Base-by-base conservation (phyloP, 2,888 invertebrate genomes). In the Drosophila mulleri region DNA sequence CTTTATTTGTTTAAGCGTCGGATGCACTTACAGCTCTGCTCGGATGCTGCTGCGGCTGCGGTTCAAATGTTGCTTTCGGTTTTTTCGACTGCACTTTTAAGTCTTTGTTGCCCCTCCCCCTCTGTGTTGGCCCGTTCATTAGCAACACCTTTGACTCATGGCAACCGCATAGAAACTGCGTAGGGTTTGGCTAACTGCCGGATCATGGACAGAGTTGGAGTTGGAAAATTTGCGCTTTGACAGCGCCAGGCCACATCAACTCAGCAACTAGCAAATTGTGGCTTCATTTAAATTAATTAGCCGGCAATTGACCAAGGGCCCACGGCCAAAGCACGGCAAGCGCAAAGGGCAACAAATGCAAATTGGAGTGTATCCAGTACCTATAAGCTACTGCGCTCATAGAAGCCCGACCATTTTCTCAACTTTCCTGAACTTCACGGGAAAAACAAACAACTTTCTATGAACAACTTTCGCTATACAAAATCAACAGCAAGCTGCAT, bases 1-100 rank as follows among this genome's bases (percentile, higher is more conserved):
- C 41, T 58, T 54, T 58, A 63, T 64, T 67, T 61, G 60, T 18
- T 39, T 26, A 20, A 26, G 18, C 18, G 12, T 59, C 45, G 35
- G n/a, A 47, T 29, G 52, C 37, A 39, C 23, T 52, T 67, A 47
- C 32, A 7, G 37, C 26, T 2, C 7, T 16, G 29, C 26, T 39
- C 29, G 47, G 54, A 20, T 11, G 14, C 29, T 1, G 5, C 11
- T 29, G n/a, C 26, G 16, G 68, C 53, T 54, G 50, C 7, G 50
- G 52, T 11, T 23, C 12, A 12, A 20, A 18, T 64, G 39, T 48
- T 64, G n/a, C 20, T 29, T 23, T 47, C 20, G 35, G 3, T 18
- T n/a, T 32, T 50, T 18, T 11, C 26, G 29, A 32, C 48, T 26
- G 32, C 32, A 16, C 50, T 50, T 8, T 20, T 14, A 8, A 14